These are phyloP conservation scores for Rhaphigaster nebulosa DNA, from an alignment of 2,888 invertebrate species.

Conservation along the genomic window DNA sequence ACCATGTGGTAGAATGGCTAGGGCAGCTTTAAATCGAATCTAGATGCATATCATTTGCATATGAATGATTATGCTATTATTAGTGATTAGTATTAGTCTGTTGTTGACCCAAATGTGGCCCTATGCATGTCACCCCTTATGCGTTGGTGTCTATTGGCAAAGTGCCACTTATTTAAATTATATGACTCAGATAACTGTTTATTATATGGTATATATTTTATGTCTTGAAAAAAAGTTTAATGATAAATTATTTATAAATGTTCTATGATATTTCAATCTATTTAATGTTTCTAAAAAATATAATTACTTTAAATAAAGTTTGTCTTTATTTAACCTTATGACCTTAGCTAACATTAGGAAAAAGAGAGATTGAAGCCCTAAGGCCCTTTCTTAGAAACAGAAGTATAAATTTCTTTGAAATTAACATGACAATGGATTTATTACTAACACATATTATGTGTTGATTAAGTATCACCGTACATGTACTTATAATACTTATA, in stretches of 20 bases:
- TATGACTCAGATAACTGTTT: neutral
- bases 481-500: too few relatives aligned
- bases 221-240: neutral
- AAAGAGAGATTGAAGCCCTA: too few relatives aligned
- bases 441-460: too few relatives aligned
- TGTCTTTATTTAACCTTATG: neutral
- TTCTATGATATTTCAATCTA: slow-evolving; percentile 21
- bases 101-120: slow-evolving; percentile 1
- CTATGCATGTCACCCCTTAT: neutral
- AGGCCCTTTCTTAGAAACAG: too few relatives aligned
- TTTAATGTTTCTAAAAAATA: slow-evolving; percentile 34
- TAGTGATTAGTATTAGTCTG: neutral
- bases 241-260: slow-evolving; percentile 40
- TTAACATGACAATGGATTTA: too few relatives aligned
- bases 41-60: slow-evolving; percentile 47
- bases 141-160: neutral
- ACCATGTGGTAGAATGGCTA: slow-evolving; percentile 34
- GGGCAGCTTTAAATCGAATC: slow-evolving; percentile 10
- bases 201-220: slow-evolving; percentile 33
- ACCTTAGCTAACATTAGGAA: neutral
- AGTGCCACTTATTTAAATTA: neutral
- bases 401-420: too few relatives aligned
- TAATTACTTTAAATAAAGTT: neutral
- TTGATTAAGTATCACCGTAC: too few relatives aligned
- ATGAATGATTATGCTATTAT: neutral